Evolutionary conservation across 2,888 invertebrate species (phyloP), one percentile per base, ranked within the genome.

Genomic region (Saturnia japonica): DNA sequence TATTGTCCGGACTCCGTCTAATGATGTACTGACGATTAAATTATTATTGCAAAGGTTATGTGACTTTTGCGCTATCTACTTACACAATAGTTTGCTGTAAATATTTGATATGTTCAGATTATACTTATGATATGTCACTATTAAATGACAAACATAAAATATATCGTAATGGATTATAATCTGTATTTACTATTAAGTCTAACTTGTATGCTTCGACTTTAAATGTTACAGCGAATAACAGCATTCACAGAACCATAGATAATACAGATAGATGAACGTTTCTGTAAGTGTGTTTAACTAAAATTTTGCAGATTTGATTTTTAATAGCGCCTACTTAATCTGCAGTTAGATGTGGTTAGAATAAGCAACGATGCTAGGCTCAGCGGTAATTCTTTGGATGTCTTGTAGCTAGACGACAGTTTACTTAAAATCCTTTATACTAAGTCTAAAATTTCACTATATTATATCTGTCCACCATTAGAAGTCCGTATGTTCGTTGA

Each of bases 1-100:
- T 75, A 75, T 75, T 75, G 75, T 75, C 71, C 72, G 64, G 70
- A 68, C 72, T 67, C 22, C 45, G 62, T 42, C 67, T 70, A 70
- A 69, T 69, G 66, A 40, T 64, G n/a, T 64, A 64, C 34, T 64
- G 64, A 40, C 19, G 34, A 64, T n/a, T 19, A 64, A 64, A 40
- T 19, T 64, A 40, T 40, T 22, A 40, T n/a, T 40, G 34, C 34
- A 64, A 60, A 64, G 64, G 64, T 40, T 64, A 40, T 64, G 40
- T 40, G 64, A 40, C 64, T 64, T 64, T 19, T 64, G 34, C 40
- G 3, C 25, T 14, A 60, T 60, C 12, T 14, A 60, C 4, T 60
- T 60, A 28, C 57, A 28, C 57, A 60, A 60, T 60, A 60, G 14
- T 14, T 60, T 28, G 11, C 14, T 60, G 14, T 14, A 28, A 60